Evolutionary conservation across 2,888 invertebrate genomes (phyloP).

Genomic region (Orchestes rusci): DNA sequence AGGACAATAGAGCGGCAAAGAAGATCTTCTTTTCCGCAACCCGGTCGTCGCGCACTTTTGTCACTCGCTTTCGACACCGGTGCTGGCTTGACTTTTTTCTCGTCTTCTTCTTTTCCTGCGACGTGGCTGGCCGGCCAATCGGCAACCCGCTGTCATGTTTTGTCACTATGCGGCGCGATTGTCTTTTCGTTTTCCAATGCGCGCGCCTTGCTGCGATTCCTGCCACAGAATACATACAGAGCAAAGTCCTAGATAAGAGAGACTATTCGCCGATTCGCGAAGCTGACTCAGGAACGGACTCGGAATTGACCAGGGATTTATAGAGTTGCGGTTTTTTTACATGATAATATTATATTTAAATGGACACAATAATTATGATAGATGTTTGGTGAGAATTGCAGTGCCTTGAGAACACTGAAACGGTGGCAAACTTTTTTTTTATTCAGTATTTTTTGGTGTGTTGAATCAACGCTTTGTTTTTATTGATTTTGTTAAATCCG

Average conservation of each 20-base stretch:
- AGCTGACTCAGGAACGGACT: too few relatives aligned
- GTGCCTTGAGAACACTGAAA: too few relatives aligned
- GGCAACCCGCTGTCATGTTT: conserved; percentile 44
- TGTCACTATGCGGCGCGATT: conserved; percentile 42
- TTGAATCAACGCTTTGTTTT: too few relatives aligned
- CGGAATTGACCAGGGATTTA: too few relatives aligned
- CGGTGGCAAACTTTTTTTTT: too few relatives aligned
- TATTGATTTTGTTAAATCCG: too few relatives aligned
- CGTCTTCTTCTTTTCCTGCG: conserved; percentile 18
- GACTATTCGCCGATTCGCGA: too few relatives aligned
- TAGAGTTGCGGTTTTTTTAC: too few relatives aligned
- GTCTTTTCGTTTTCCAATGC: conserved; percentile 26
- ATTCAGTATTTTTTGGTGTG: too few relatives aligned
- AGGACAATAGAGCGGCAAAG: conserved; percentile 37
- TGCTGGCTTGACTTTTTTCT: conserved; percentile 39
- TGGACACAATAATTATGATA: too few relatives aligned
- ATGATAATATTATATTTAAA: too few relatives aligned
- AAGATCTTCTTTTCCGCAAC: conserved; percentile 28
- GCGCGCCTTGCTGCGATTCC: conserved; percentile 21
- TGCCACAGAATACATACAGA: conserved; percentile 19
- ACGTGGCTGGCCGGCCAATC: conserved; percentile 41
- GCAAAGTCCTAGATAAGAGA: conserved; percentile 21
- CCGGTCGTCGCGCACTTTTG: conserved; percentile 32
- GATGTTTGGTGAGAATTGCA: too few relatives aligned
- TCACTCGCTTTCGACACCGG: conserved; percentile 23